These are phyloP conservation scores for Andrena marginata DNA, from an alignment of 2,888 invertebrate species.

Conservation along the genomic window DNA sequence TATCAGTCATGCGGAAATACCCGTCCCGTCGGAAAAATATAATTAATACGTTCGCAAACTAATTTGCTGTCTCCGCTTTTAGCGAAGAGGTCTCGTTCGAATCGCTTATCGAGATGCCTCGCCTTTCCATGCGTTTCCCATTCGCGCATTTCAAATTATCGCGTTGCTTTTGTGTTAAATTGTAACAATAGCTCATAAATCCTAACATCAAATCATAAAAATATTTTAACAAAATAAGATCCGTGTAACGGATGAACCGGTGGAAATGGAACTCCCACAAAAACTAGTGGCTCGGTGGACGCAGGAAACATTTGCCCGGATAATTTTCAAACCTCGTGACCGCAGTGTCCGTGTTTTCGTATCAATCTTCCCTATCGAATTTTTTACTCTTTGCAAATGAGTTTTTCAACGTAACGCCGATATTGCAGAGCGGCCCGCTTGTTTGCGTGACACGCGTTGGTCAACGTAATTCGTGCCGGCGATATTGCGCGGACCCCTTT, in stretches of 20 bases:
- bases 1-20: constrained; percentile 10
- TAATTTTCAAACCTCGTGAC: constrained; percentile 24
- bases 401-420: constrained; percentile 32
- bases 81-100: background rate
- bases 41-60: constrained; percentile 21
- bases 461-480: constrained; percentile 20
- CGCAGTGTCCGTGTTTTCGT: background rate
- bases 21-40: constrained; percentile 22
- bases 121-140: no score
- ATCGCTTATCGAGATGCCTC: background rate
- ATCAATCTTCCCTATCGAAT: constrained; percentile 34
- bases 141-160: no score
- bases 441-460: constrained; percentile 18
- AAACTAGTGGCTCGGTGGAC: background rate
- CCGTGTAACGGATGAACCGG: background rate
- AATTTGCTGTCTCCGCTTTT: constrained; percentile 17
- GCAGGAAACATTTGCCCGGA: background rate
- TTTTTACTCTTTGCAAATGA: constrained; percentile 24
- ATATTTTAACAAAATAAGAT: background rate
- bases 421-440: constrained; percentile 9
- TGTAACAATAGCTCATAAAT: background rate
- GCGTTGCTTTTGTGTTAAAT: no score
- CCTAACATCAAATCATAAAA: background rate
- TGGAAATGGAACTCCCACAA: background rate
- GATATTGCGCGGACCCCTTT: background rate